Evolutionary conservation across 1,140 invertebrate species (phyloP).

Genomic region (Diorhabda sublineata): DNA sequence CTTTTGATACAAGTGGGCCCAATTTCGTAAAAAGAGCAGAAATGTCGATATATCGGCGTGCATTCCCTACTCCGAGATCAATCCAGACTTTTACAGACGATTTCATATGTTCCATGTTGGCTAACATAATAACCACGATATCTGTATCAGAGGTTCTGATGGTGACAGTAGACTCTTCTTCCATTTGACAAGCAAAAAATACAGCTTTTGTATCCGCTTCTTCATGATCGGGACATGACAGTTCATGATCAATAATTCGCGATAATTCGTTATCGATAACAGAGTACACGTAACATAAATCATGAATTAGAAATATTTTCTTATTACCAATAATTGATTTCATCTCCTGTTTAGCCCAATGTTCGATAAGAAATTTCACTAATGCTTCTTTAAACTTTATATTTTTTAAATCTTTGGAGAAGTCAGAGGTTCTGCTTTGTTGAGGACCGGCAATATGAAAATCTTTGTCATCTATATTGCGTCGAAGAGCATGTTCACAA

Average conservation of each 20-base stretch:
- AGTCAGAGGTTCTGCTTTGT: slow-evolving; percentile 21
- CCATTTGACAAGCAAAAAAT: slow-evolving; percentile 11
- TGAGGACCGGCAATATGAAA: slow-evolving; percentile 14
- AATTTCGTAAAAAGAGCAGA: slow-evolving; percentile 18
- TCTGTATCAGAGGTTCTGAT: slow-evolving; percentile 23
- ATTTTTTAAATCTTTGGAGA: slow-evolving; percentile 20
- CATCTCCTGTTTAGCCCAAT: slow-evolving; percentile 17
- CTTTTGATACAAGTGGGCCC: slow-evolving; percentile 14
- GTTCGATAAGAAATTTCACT: slow-evolving; percentile 22
- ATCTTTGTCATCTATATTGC: not conserved
- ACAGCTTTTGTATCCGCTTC: slow-evolving; percentile 16
- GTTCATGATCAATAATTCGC: slow-evolving; percentile 17
- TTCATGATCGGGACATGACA: slow-evolving; percentile 15
- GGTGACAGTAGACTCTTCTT: slow-evolving; percentile 16
- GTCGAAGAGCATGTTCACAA: slow-evolving; percentile 11
- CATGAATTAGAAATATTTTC: slow-evolving; percentile 21
- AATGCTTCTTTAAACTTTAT: slow-evolving; percentile 25
- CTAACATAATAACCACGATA: slow-evolving; percentile 20
- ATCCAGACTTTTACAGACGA: slow-evolving; percentile 20
- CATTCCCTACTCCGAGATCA: slow-evolving; percentile 22
- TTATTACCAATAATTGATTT: slow-evolving; percentile 16
- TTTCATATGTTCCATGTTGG: slow-evolving; percentile 22
- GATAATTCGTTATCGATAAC: slow-evolving; percentile 20
- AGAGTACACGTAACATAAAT: slow-evolving; percentile 15
- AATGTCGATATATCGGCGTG: slow-evolving; percentile 24